Conservation (phyloP, 2,113 vertebrate species). For the Peromyscus leucopus region DNA sequence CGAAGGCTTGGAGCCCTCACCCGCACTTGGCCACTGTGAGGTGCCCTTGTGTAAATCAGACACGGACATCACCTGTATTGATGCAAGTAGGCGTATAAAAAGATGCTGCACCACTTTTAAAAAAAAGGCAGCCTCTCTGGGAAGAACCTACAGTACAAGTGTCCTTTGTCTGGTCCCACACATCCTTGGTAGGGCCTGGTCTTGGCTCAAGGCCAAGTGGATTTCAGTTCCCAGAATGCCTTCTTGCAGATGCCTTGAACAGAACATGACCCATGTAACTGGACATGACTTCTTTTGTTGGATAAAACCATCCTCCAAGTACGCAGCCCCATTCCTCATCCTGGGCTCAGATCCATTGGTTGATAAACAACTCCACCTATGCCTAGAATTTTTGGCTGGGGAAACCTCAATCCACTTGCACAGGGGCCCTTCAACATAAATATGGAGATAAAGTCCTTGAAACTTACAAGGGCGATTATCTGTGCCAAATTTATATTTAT, state of each 20-base stretch:
- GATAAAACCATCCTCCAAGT: background rate
- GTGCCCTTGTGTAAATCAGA: background rate
- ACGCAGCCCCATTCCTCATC: background rate
- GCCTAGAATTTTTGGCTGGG: background rate
- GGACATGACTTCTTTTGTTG: background rate
- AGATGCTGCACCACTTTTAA: background rate
- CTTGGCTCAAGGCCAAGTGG: background rate
- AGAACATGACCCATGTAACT: background rate
- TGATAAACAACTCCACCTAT: background rate
- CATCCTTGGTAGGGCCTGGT: background rate
- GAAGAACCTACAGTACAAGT: background rate
- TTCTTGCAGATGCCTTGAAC: background rate
- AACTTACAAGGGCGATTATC: conserved; percentile 5
- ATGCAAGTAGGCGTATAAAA: background rate
- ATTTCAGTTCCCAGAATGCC: background rate
- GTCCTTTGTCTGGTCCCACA: background rate
- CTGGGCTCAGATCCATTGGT: background rate
- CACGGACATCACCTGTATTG: background rate
- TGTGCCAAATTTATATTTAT: conserved; percentile 47
- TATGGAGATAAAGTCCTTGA: conserved; percentile 32
- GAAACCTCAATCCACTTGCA: background rate
- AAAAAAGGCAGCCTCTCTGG: background rate
- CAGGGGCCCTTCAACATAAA: conserved; percentile 24
- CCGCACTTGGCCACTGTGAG: background rate
- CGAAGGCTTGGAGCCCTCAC: background rate